A percentile compares a stretch with the other conserved stretches of the same genome.
Evolutionary conservation across 2,797 vertebrate genomes (phyloP).

Genomic region (Catharus ustulatus): DNA sequence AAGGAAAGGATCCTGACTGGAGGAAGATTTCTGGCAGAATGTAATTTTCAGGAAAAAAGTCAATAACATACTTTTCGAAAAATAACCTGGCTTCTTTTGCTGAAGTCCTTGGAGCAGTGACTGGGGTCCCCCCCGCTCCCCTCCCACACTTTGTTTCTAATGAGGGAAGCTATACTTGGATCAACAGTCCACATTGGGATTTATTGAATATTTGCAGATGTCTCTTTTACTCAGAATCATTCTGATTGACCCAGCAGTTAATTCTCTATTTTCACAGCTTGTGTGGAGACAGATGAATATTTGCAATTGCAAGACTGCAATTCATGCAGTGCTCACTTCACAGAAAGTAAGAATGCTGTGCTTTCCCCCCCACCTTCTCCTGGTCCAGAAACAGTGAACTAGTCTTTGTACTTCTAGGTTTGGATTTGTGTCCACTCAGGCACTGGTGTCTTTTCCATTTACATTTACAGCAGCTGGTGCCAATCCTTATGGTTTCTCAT

Average conservation of each 20-base stretch:
- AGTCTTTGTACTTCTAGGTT: background rate
- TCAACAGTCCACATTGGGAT: background rate
- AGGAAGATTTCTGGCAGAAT: background rate
- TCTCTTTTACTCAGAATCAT: background rate
- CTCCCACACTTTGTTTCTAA: background rate
- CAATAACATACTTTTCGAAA: background rate
- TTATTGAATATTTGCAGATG: background rate
- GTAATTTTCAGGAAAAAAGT: background rate
- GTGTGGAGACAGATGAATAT: background rate
- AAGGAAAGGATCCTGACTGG: background rate
- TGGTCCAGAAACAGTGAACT: background rate
- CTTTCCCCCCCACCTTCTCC: background rate
- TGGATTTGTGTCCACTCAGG: background rate
- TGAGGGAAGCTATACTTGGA: background rate
- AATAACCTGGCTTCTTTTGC: background rate
- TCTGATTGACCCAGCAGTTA: background rate
- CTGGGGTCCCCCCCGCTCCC: fast-evolving
- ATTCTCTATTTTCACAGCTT: background rate
- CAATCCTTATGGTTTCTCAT: fast-evolving
- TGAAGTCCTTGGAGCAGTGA: background rate
- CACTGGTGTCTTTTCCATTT: background rate
- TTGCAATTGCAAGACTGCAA: background rate
- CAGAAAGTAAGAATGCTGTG: background rate
- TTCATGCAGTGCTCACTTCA: background rate
- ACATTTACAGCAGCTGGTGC: background rate